A percentile compares a stretch with the other conserved stretches of the same genome.
Conservation (phyloP, 2,797 vertebrate genomes). For the Emydoidea blandingii region DNA sequence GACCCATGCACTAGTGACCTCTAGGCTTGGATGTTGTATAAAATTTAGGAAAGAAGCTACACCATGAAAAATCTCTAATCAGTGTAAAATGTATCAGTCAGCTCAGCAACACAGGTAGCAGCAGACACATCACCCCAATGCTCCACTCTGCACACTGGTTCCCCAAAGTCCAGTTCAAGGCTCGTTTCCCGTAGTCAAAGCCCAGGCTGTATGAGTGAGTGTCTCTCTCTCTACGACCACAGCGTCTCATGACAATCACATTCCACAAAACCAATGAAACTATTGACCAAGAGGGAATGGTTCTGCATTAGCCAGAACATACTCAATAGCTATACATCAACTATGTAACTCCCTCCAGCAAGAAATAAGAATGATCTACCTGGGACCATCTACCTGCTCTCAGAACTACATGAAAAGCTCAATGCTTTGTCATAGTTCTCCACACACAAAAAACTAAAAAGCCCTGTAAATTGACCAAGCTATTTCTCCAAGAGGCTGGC, state of each 20-base stretch:
- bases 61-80: background rate
- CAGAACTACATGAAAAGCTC: background rate
- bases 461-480: background rate
- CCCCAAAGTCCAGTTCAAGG: background rate
- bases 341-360: background rate
- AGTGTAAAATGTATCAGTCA: background rate
- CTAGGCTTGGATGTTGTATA: background rate
- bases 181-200: background rate
- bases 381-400: too few relatives aligned
- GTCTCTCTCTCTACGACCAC: background rate
- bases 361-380: background rate
- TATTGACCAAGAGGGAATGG: background rate
- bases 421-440: background rate
- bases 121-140: background rate
- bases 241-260: background rate
- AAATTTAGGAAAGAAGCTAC: background rate
- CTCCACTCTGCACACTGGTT: background rate
- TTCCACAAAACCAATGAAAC: background rate
- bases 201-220: background rate
- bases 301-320: rapidly evolving
- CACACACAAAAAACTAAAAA: background rate
- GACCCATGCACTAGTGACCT: background rate
- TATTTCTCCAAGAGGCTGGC: slow-evolving; percentile 14
- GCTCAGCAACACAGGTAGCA: background rate
- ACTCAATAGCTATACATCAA: rapidly evolving